Evolutionary conservation across 2,113 vertebrate species (phyloP), one percentile per base, ranked within the genome.

Genomic region (Anhinga rufa): DNA sequence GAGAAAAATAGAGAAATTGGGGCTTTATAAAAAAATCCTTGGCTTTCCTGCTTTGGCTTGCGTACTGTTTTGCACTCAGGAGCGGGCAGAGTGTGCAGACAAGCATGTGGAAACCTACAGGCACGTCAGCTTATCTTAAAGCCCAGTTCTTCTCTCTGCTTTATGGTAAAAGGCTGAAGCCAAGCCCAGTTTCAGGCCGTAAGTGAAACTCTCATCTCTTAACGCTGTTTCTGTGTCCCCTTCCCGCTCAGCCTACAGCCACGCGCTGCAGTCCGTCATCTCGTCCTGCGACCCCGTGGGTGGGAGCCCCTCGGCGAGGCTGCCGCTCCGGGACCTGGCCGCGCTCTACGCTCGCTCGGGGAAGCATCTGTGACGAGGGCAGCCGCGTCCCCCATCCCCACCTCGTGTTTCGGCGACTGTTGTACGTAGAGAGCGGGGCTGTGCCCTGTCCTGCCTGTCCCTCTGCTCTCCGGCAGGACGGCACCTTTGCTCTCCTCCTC

Each of bases 241-340:
- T 9, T 74, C 40, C 16, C 5, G 12, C 95, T 32, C 98, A 99
- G 99, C 97, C 1, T 99, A 99, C 86, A 96, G 96, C 79, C 98
- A 96, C 31, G 98, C 98, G 0, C 95, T 99, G 34, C 98, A 95
- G 52, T 99, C 99, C 3, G 86, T 99, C 17, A n/a, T 99, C 97
- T 89, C 91, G 8, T 99, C 98, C 96, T 98, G 98, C 62, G 97
- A 98, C 57, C 92, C 97, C 21, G 72, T 94, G 17, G 96, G 95
- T 10, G 77, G 95, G 19, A 94, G 77, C 28, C 48, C 54, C 3
- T 29, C 69, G 20, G 92, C 92, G 19, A 65, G 85, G 34, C 86
- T 36, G 7, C 95, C 93, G 7, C 86, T 98, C 44, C 97, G 58
- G 48, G 98, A 84, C 82, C 70, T 98, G 80, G 97, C 97, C 20